A percentile compares a stretch with the other conserved stretches of the same genome.
phyloP scores from a whole-genome alignment of 2,888 invertebrate species.

The Eilema caniola region DNA sequence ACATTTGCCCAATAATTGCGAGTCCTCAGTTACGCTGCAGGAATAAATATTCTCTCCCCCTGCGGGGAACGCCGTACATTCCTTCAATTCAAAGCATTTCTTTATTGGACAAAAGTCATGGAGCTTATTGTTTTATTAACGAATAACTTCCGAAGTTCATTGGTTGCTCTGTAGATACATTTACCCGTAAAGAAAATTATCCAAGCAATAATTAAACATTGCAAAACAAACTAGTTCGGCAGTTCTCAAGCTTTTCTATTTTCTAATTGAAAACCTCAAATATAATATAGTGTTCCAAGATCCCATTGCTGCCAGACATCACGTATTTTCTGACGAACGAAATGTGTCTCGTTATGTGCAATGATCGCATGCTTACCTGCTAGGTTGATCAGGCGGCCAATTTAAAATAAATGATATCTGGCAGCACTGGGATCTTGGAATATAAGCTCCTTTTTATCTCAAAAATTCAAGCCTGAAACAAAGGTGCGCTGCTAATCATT shows the following conservation, averaged over 20 bases:
- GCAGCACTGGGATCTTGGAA: too few relatives aligned
- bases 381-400: too few relatives aligned
- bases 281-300: too few relatives aligned
- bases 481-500: slow-evolving; percentile 39
- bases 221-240: too few relatives aligned
- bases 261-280: not conserved
- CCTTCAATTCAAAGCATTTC: slow-evolving; percentile 78
- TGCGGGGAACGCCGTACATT: slow-evolving; percentile 71
- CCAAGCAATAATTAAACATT: too few relatives aligned
- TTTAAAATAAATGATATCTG: too few relatives aligned
- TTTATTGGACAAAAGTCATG: slow-evolving; percentile 79
- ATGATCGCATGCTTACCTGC: too few relatives aligned
- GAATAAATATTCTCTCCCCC: slow-evolving; percentile 78
- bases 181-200: too few relatives aligned
- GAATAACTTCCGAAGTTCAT: slow-evolving; percentile 65
- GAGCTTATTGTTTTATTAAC: slow-evolving; percentile 77
- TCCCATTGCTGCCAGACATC: too few relatives aligned
- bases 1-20: slow-evolving; percentile 85
- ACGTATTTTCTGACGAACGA: too few relatives aligned
- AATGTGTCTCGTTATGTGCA: too few relatives aligned
- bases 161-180: slow-evolving; percentile 44
- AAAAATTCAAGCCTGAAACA: not conserved
- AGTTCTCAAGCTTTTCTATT: too few relatives aligned
- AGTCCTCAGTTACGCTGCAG: slow-evolving; percentile 77
- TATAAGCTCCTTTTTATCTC: not conserved